Conservation (phyloP, 2,113 vertebrate species). For the Periophthalmodon schlosseri region DNA sequence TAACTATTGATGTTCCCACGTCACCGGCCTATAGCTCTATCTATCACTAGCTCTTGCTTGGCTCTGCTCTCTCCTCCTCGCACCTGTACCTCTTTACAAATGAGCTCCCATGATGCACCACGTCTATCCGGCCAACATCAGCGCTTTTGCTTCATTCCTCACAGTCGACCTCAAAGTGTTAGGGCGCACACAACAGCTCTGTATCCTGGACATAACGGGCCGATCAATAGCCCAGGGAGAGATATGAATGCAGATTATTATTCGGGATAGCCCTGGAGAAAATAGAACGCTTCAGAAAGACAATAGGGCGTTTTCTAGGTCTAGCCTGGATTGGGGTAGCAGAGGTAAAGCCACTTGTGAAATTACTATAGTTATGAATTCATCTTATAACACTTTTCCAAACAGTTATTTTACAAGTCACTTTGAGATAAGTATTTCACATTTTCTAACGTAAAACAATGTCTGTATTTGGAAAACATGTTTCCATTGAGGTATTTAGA, state of each 20-base stretch:
- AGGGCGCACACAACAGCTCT: conserved; percentile 42
- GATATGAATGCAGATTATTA: conserved; percentile 49
- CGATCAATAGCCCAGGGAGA: conserved; percentile 40
- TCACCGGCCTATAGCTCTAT: conserved; percentile 59
- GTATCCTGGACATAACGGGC: conserved; percentile 20
- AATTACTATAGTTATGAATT: not conserved
- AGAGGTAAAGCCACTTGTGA: not conserved
- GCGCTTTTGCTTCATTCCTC: conserved; percentile 31
- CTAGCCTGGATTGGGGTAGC: not conserved
- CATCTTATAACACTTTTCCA: too few species aligned
- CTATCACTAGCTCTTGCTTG: conserved; percentile 57
- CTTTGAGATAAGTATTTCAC: too few species aligned
- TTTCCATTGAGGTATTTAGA: too few species aligned
- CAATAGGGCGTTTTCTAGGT: not conserved
- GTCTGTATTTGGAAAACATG: too few species aligned
- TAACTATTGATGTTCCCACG: conserved; percentile 66
- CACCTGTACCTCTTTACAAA: conserved; percentile 70
- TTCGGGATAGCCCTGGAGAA: conserved; percentile 8
- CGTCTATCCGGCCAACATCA: conserved; percentile 47
- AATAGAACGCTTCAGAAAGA: conserved; percentile 20
- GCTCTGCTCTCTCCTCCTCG: conserved; percentile 48
- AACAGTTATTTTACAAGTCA: too few species aligned
- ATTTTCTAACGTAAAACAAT: too few species aligned
- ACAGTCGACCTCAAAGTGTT: conserved; percentile 35
- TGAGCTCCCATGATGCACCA: conserved; percentile 66